A percentile compares a stretch with the other conserved stretches of the same genome.
Evolutionary conservation across 2,797 vertebrate genomes (phyloP).

Genomic region (Lagodon rhomboides): DNA sequence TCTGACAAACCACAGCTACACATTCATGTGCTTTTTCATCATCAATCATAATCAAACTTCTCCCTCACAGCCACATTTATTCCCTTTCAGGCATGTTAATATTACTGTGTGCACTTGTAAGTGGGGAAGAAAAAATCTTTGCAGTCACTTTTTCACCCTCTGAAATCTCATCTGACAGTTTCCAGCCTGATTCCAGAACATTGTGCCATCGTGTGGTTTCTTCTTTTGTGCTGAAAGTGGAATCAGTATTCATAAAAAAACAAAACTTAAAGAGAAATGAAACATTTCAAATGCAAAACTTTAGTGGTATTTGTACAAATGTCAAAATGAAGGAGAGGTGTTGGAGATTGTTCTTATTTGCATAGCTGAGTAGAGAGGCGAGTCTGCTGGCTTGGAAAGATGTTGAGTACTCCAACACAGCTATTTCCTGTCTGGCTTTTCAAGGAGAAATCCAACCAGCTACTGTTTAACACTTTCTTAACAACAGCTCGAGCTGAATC

Average conservation of each 20-base stretch:
- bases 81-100: background rate
- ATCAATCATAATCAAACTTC: slow-evolving; percentile 11
- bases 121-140: background rate
- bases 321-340: too few species aligned
- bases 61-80: background rate
- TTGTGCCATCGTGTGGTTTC: slow-evolving; percentile 14
- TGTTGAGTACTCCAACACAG: background rate
- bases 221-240: background rate
- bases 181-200: background rate
- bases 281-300: slow-evolving; percentile 1
- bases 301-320: slow-evolving; percentile 36
- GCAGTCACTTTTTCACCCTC: background rate
- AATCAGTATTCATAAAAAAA: background rate
- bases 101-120: background rate
- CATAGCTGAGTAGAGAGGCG: background rate
- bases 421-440: background rate
- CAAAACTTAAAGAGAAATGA: background rate
- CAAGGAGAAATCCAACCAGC: slow-evolving; percentile 1
- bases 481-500: background rate
- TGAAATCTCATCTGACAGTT: slow-evolving; percentile 9
- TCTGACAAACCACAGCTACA: background rate
- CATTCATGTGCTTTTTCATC: slow-evolving; percentile 8
- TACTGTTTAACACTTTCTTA: background rate
- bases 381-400: background rate
- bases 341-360: background rate